Evolutionary conservation across 2,888 invertebrate species (phyloP).

Genomic region (Drosophila imparisetae): DNA sequence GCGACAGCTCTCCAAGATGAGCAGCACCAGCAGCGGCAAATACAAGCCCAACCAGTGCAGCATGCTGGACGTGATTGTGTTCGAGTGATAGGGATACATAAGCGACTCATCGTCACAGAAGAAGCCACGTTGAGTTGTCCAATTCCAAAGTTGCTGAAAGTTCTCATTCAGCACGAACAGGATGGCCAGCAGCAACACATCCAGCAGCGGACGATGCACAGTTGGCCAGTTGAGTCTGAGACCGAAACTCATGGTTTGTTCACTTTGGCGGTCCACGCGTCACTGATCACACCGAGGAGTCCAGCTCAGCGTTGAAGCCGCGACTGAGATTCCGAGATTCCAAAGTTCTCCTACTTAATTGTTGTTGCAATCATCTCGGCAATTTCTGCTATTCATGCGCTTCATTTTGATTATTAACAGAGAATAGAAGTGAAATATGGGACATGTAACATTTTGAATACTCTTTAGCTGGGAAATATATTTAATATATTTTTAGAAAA

Average conservation of each 20-base stretch:
- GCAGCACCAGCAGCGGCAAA: slow-evolving; percentile 50
- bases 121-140: slow-evolving; percentile 68
- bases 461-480: background rate
- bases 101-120: slow-evolving; percentile 71
- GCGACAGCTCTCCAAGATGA: slow-evolving; percentile 46
- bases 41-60: slow-evolving; percentile 47
- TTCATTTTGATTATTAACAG: slow-evolving; percentile 7
- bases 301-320: slow-evolving; percentile 26
- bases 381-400: slow-evolving; percentile 6
- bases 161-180: slow-evolving; percentile 36
- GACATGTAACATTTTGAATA: background rate
- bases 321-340: slow-evolving; percentile 10
- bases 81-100: slow-evolving; percentile 70
- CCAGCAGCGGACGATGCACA: slow-evolving; percentile 31
- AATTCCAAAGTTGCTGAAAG: slow-evolving; percentile 31
- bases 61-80: slow-evolving; percentile 50
- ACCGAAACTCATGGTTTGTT: slow-evolving; percentile 54
- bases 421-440: background rate
- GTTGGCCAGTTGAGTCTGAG: slow-evolving; percentile 1
- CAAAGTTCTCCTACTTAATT: background rate
- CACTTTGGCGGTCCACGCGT: slow-evolving; percentile 30
- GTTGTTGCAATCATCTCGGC: slow-evolving; percentile 1
- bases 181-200: slow-evolving; percentile 30
- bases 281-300: slow-evolving; percentile 43
- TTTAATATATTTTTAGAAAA: background rate